These are phyloP conservation scores for Protaetia brevitarsis DNA, from an alignment of 1,140 invertebrate species.

Conservation along the genomic window DNA sequence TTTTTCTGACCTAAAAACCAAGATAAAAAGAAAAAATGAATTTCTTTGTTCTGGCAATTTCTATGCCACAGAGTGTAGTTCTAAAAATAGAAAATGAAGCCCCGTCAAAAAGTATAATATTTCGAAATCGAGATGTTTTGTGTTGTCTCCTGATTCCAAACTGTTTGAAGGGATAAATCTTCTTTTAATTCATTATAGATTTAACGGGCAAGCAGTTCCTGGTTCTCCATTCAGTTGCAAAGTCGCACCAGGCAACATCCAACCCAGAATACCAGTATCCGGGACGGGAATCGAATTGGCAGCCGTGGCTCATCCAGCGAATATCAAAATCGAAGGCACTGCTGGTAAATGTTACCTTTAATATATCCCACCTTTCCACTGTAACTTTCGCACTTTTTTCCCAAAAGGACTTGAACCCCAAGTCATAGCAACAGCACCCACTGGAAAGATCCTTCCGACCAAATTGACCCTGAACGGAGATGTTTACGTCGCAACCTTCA, in stretches of 20 bases:
- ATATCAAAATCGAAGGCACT: conserved; percentile 56
- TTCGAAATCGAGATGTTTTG: too few relatives aligned
- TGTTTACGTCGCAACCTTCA: conserved; percentile 71
- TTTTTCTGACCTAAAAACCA: too few relatives aligned
- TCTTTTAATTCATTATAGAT: conserved; percentile 55
- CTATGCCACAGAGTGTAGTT: too few relatives aligned
- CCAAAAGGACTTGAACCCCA: conserved; percentile 58
- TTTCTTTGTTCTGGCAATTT: too few relatives aligned
- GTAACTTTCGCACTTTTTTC: background rate
- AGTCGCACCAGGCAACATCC: conserved; percentile 56
- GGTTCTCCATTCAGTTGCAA: conserved; percentile 87
- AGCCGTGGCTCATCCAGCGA: conserved; percentile 54
- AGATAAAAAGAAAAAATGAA: too few relatives aligned
- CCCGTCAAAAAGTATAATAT: too few relatives aligned
- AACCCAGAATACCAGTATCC: conserved; percentile 53
- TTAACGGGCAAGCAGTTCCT: conserved; percentile 94
- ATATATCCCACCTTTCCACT: background rate
- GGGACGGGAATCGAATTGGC: conserved; percentile 60
- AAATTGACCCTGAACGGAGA: conserved; percentile 61
- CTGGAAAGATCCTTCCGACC: conserved; percentile 69
- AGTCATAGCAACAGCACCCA: conserved; percentile 75
- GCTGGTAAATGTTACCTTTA: conserved; percentile 44
- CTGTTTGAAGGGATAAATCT: background rate
- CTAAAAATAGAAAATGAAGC: too few relatives aligned
- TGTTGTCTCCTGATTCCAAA: too few relatives aligned